Evolutionary conservation across 2,797 vertebrate genomes (phyloP), one percentile per base, ranked within the genome.

Genomic region (Thunnus albacares): DNA sequence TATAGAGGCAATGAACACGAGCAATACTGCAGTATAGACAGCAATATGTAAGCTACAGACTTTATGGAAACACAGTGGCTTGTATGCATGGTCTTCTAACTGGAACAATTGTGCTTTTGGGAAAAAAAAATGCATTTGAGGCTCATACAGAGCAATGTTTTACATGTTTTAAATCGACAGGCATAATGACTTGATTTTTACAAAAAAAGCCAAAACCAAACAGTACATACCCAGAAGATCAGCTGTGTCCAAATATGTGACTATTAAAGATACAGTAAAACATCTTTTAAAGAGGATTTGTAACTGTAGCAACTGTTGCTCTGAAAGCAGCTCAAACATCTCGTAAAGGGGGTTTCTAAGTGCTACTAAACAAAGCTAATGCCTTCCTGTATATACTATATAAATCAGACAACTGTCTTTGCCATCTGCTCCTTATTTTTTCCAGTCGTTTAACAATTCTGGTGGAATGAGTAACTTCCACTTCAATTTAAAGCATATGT

Each of bases 291-390:
- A 11, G 26, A 77, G 22, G 11, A 61, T 55, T 13, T 70, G 55
- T 64, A 59, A 49, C 28, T 56, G 52, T 49, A 67, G 38, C 43
- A 24, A 30, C 10, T 67, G 43, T 47, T 53, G 24, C 62, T 63
- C 13, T 76, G 6, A 68, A 73, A 53, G 52, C 14, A 61, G 65
- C 61, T 63, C 33, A 43, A 28, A 56, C 8, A 30, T 10, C 5
- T 43, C 4, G 2, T 65, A 30, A 59, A 65, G 18, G 35, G 55
- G 6, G 13, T 47, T 53, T 59, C 20, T 30, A 20, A 71, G 30
- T 49, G 51, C 30, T 4, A 14, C 47, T 55, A 18, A 51, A 60
- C 20, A n/a, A 43, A 71, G 59, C 53, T 9, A 7, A 61, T 7
- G 20, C 17, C 12, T 6, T 41, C 38, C 12, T 62, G 56, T 41